Evolutionary conservation across 2,797 vertebrate genomes (phyloP).

Genomic region (Decapterus maruadsi): DNA sequence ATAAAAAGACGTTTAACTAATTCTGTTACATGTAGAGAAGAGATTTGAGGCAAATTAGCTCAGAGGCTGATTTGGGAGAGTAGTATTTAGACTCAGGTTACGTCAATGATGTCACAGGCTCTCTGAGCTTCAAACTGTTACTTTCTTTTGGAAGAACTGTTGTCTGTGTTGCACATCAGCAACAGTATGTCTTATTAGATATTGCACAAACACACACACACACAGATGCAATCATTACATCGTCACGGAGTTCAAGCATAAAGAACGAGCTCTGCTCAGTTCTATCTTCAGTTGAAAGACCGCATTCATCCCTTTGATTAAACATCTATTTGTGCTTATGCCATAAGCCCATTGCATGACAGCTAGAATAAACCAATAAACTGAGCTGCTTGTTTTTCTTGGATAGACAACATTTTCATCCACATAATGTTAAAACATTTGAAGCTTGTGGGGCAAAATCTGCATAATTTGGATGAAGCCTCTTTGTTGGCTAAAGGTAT

Average conservation of each 20-base stretch:
- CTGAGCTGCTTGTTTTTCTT: background rate
- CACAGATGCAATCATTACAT: background rate
- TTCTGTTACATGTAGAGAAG: background rate
- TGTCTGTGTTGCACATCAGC: background rate
- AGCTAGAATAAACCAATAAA: background rate
- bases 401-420: background rate
- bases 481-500: constrained; percentile 4
- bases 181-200: no score
- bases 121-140: background rate
- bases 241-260: background rate
- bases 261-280: background rate
- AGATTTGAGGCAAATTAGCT: background rate
- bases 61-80: background rate
- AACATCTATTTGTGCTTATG: background rate
- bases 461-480: background rate
- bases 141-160: background rate
- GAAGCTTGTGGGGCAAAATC: background rate
- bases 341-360: background rate
- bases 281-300: background rate
- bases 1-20: background rate
- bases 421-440: constrained; percentile 8
- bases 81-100: background rate
- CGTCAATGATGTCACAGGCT: background rate
- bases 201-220: background rate
- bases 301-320: background rate